A percentile compares a stretch with the other conserved stretches of the same genome.
Evolutionary conservation across 2,797 vertebrate genomes (phyloP).

Genomic region (Simalia tracyae): DNA sequence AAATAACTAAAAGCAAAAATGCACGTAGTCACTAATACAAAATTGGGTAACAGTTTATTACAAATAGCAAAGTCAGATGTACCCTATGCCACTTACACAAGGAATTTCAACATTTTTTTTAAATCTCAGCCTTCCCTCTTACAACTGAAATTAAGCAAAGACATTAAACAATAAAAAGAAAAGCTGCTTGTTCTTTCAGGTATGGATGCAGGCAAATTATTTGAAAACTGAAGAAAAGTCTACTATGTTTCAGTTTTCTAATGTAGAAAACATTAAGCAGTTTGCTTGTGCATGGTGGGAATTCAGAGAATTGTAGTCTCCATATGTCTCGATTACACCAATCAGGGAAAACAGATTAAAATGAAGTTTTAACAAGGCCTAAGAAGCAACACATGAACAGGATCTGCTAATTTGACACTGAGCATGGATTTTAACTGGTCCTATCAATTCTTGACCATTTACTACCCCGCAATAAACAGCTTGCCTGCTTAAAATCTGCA

Average conservation of each 20-base stretch:
- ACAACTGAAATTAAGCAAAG: background rate
- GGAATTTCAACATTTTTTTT: too few species aligned
- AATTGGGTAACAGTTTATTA: background rate
- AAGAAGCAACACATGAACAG: background rate
- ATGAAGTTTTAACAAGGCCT: background rate
- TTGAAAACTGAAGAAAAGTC: background rate
- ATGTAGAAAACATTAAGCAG: background rate
- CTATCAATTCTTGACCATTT: background rate
- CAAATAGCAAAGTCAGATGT: background rate
- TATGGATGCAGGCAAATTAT: background rate
- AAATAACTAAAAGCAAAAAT: background rate
- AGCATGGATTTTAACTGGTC: background rate
- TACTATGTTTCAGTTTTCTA: background rate
- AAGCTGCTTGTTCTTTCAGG: background rate
- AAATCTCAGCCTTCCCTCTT: background rate
- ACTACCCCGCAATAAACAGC: background rate
- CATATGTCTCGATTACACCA: background rate
- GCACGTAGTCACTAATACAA: background rate
- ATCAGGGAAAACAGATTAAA: background rate
- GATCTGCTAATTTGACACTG: background rate
- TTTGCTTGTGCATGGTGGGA: background rate
- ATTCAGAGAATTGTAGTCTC: background rate
- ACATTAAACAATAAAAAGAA: background rate
- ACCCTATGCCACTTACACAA: background rate
- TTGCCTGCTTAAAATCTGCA: background rate